Conservation (phyloP, 1,140 invertebrate genomes). For the Eumaeus atala region DNA sequence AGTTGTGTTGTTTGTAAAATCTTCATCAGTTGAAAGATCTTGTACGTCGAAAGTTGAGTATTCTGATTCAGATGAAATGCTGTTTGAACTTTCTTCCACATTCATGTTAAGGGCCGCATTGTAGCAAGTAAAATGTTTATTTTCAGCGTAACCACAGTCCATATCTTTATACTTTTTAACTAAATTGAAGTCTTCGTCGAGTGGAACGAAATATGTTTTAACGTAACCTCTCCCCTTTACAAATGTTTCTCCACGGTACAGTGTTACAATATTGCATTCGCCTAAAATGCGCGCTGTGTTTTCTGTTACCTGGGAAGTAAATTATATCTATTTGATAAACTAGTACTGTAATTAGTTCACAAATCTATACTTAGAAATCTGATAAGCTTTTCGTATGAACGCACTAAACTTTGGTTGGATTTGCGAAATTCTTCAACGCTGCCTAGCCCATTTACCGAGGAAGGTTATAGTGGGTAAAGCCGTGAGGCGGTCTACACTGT, state of each 20-base stretch:
- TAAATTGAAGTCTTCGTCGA: conserved; percentile 78
- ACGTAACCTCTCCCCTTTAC: conserved; percentile 86
- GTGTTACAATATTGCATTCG: conserved; percentile 80
- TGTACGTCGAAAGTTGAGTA: conserved; percentile 12
- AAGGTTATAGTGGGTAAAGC: too few relatives aligned
- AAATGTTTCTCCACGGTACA: conserved; percentile 80
- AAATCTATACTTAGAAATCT: too few relatives aligned
- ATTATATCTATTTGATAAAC: background rate
- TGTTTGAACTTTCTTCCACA: conserved; percentile 11
- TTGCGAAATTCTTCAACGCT: too few relatives aligned
- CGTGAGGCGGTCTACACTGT: too few relatives aligned
- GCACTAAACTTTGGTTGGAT: too few relatives aligned
- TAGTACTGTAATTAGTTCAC: background rate
- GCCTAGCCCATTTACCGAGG: too few relatives aligned
- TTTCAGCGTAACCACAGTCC: conserved; percentile 15
- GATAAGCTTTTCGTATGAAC: too few relatives aligned
- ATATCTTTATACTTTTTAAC: conserved; percentile 48
- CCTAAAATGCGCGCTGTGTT: conserved; percentile 82
- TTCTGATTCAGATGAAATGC: conserved; percentile 13
- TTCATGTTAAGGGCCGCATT: background rate
- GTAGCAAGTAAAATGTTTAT: background rate
- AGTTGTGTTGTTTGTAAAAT: background rate
- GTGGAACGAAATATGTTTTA: conserved; percentile 82
- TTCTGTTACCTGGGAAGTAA: conserved; percentile 77
- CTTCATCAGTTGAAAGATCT: conserved; percentile 7